Evolutionary conservation across 2,888 invertebrate species (phyloP).

Genomic region (Hylaea fasciaria): DNA sequence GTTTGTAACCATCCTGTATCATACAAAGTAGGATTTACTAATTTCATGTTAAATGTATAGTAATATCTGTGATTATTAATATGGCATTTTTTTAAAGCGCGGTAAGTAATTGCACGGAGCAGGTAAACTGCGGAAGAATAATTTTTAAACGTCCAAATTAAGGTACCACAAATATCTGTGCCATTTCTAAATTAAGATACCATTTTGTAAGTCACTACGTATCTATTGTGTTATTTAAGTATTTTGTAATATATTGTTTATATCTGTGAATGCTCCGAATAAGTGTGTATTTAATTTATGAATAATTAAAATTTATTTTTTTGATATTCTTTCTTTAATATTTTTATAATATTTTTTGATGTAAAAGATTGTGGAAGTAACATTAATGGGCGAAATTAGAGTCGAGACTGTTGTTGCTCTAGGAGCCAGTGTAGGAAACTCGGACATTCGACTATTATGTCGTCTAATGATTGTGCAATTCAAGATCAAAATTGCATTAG

Average conservation of each 20-base stretch:
- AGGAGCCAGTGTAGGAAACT: too few species aligned
- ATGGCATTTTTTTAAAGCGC: constrained; percentile 6
- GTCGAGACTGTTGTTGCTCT: too few species aligned
- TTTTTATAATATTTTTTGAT: too few species aligned
- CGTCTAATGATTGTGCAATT: too few species aligned
- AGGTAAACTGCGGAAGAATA: constrained; percentile 20
- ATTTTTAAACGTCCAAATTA: constrained; percentile 41
- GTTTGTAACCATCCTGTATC: not conserved
- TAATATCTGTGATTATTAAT: constrained; percentile 18
- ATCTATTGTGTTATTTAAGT: constrained; percentile 35
- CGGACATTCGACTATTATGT: too few species aligned
- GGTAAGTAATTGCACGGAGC: constrained; percentile 4
- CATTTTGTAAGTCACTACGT: constrained; percentile 32
- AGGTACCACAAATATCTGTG: constrained; percentile 55
- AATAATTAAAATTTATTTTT: constrained; percentile 16
- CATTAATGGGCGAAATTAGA: too few species aligned
- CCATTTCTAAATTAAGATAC: constrained; percentile 58
- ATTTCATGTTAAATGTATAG: not conserved
- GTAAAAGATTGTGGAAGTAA: too few species aligned
- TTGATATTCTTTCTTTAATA: not conserved
- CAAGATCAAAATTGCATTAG: not conserved
- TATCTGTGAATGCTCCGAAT: constrained; percentile 3
- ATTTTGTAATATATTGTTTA: constrained; percentile 31
- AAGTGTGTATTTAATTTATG: constrained; percentile 10
- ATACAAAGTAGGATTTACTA: not conserved